A percentile compares a stretch with the other conserved stretches of the same genome.
Evolutionary conservation across 37 sponge, comb jelly and placozoan species (phyloP).

Genomic region (Trichoplax adhaerens): DNA sequence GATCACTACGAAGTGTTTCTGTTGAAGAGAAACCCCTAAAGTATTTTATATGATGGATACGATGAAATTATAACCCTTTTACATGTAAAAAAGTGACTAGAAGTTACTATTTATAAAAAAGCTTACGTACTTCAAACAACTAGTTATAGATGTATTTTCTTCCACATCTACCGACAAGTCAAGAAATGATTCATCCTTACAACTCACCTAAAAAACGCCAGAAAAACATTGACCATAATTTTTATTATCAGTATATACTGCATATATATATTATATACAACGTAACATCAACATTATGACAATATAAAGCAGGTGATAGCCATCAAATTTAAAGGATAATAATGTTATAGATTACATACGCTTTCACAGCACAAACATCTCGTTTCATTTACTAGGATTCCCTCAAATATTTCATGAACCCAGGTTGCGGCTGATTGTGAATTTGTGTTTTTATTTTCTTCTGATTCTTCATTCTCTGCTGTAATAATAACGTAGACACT

Average conservation of each 20-base stretch:
- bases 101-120: not conserved
- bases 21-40: conserved; percentile 54
- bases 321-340: not conserved
- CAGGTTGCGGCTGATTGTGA: conserved; percentile 28
- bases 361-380: conserved; percentile 87
- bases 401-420: conserved; percentile 69
- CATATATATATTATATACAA: too few relatives aligned
- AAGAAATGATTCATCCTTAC: conserved; percentile 87
- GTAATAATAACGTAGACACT: too few relatives aligned
- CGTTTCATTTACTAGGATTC: conserved; percentile 79
- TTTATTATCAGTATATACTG: too few relatives aligned
- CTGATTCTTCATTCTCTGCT: not conserved
- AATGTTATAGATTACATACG: conserved; percentile 10
- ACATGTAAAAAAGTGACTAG: too few relatives aligned
- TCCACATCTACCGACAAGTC: conserved; percentile 94
- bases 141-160: conserved; percentile 83
- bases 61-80: not conserved
- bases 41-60: not conserved
- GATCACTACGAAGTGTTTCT: conserved; percentile 64
- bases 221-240: not conserved
- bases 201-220: conserved; percentile 18
- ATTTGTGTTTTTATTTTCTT: conserved; percentile 6
- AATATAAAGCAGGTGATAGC: conserved; percentile 8
- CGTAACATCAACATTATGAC: not conserved
- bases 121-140: conserved; percentile 59